A percentile compares a stretch with the other conserved stretches of the same genome.
phyloP scores from a whole-genome alignment of 1,140 invertebrate species.

The Ceratina japonica region DNA sequence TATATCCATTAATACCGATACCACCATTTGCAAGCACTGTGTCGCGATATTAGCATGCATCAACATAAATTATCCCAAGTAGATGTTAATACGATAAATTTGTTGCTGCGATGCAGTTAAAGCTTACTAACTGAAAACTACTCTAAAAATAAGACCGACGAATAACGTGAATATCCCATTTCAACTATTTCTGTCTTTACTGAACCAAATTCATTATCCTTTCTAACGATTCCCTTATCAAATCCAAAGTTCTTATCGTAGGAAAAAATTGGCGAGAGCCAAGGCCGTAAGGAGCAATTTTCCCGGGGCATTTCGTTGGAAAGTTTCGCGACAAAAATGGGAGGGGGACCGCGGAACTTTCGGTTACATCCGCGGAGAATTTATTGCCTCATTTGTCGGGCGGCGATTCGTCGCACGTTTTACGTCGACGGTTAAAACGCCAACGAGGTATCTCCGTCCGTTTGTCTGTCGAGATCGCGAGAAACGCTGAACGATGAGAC shows the following conservation, averaged over 20 bases:
- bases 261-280: not conserved
- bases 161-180: too few relatives aligned
- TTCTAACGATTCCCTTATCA: too few relatives aligned
- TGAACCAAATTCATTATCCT: too few relatives aligned
- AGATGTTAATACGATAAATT: too few relatives aligned
- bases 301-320: slow-evolving; percentile 3
- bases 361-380: slow-evolving; percentile 58
- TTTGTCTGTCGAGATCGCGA: slow-evolving; percentile 64
- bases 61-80: too few relatives aligned
- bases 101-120: too few relatives aligned
- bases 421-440: slow-evolving; percentile 53
- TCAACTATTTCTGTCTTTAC: too few relatives aligned
- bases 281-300: not conserved
- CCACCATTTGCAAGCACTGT: not conserved
- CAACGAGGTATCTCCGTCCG: slow-evolving; percentile 29
- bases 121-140: too few relatives aligned
- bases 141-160: too few relatives aligned
- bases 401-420: slow-evolving; percentile 70
- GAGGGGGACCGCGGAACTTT: slow-evolving; percentile 53
- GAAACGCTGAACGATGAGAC: not conserved
- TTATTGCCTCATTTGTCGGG: slow-evolving; percentile 64
- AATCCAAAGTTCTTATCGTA: not conserved
- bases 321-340: slow-evolving; percentile 28
- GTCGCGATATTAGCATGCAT: not conserved
- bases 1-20: slow-evolving; percentile 1